These are phyloP conservation scores for Calliphora vicina DNA, from an alignment of 1,140 invertebrate species.

Conservation along the genomic window DNA sequence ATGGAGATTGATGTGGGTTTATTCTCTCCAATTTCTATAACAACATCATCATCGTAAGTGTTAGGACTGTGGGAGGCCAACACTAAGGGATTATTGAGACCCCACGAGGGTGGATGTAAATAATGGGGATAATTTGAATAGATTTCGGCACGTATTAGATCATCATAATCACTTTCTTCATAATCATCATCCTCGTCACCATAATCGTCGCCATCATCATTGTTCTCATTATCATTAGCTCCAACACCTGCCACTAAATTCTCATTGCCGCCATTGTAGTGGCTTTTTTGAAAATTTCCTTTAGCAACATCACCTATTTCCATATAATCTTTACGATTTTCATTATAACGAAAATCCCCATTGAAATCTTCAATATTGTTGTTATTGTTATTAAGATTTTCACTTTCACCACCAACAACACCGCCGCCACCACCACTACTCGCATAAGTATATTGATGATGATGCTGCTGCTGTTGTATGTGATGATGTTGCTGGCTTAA, in stretches of 20 bases:
- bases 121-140: slow-evolving; percentile 62
- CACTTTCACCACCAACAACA: not conserved
- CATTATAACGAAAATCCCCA: slow-evolving; percentile 30
- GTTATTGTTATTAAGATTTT: slow-evolving; percentile 45
- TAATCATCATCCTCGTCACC: slow-evolving; percentile 47
- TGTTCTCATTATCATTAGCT: not conserved
- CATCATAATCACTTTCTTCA: slow-evolving; percentile 59
- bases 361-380: slow-evolving; percentile 46
- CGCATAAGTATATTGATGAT: slow-evolving; percentile 29
- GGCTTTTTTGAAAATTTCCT: not conserved
- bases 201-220: slow-evolving; percentile 23
- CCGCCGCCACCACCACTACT: not conserved
- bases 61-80: slow-evolving; percentile 60
- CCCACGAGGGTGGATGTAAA: slow-evolving; percentile 59
- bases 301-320: slow-evolving; percentile 21
- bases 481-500: slow-evolving; percentile 11
- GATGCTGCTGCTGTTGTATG: slow-evolving; percentile 37
- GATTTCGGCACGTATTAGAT: slow-evolving; percentile 61
- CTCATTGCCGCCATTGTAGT: not conserved
- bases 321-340: slow-evolving; percentile 28
- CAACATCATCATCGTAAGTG: slow-evolving; percentile 56
- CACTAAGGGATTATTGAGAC: slow-evolving; percentile 58
- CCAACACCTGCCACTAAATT: not conserved
- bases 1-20: not conserved
- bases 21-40: slow-evolving; percentile 43